Base-by-base conservation (phyloP, 2,888 invertebrate species). In the Miltochrista miniata region DNA sequence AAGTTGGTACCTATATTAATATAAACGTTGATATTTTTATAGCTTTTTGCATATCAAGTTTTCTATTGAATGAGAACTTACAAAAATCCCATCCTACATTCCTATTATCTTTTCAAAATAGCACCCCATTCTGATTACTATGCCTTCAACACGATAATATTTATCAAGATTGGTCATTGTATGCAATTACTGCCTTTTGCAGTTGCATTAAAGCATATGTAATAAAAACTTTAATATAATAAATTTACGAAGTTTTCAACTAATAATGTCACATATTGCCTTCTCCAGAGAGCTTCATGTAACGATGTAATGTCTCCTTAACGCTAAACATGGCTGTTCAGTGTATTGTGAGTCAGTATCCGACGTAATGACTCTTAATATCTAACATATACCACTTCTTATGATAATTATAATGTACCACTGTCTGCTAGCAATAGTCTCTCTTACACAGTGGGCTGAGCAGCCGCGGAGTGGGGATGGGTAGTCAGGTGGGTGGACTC, bases 401-500 rank as follows among this genome's bases (percentile, higher is more conserved):
- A 24, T 24, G 18, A 24, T 24, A n/a, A n/a, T n/a, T n/a, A 24
- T 5, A 24, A 24, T 24, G 3, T 24, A 24, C 5, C 18, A 24
- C 18, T 24, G 18, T 24, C 5, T 24, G 18, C 18, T 24, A 24
- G 18, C 18, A 5, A 5, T 24, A 7, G 7, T 5, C 11, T 36
- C 8, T 52, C 7, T 35, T 47, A 88, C 64, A 79, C 79, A 54
- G 83, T 78, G 51, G 87, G 85, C 57, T 85, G 87, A 45, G 68
- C 73, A 12, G 80, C 59, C 33, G 75, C 70, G 9, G 72, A 54
- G 47, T 70, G 76, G 33, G 78, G 54, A 55, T 76, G 79, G 35
- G 77, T 61, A 9, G 76, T 70, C 13, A 82, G 68, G 53, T 87
- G 88, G 34, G 89, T 83, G 35, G 95, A 95, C 54, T 97, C 97